Percentiles rank a stretch among this genome's conserved stretches.
Conservation (phyloP, 35 echinoderm and acorn worm genomes). For the Amphiura filiformis region DNA sequence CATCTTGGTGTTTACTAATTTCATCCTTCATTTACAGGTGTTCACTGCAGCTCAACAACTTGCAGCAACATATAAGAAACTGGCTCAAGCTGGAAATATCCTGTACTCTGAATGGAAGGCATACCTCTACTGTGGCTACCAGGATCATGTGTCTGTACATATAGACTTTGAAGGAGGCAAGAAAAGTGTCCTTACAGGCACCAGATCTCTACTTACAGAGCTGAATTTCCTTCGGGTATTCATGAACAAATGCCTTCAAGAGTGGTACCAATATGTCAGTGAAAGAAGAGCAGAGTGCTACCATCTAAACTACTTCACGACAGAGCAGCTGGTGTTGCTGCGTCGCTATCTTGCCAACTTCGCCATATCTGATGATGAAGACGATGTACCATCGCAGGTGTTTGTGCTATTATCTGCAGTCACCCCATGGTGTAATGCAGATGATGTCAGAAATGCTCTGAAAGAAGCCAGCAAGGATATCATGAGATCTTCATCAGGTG, state of each 20-base stretch:
- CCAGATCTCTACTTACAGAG: neutral
- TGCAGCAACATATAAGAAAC: slow-evolving; percentile 6
- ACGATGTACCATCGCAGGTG: neutral
- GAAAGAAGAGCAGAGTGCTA: slow-evolving; percentile 24
- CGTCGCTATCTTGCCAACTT: slow-evolving; percentile 1
- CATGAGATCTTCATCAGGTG: neutral
- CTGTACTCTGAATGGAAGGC: slow-evolving; percentile 17
- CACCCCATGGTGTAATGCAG: neutral
- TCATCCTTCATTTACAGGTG: slow-evolving; percentile 1
- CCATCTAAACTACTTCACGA: slow-evolving; percentile 21
- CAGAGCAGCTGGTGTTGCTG: slow-evolving; percentile 31
- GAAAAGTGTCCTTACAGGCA: neutral
- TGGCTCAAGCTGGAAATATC: slow-evolving; percentile 28
- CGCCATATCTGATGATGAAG: neutral
- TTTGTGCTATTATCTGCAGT: slow-evolving; percentile 1
- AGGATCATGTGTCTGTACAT: slow-evolving; percentile 7
- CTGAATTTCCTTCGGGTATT: neutral
- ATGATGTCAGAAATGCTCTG: slow-evolving; percentile 21
- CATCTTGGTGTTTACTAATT: too few species aligned
- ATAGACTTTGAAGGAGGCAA: slow-evolving; percentile 27
- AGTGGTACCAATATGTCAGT: slow-evolving; percentile 30
- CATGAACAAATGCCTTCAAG: slow-evolving; percentile 1
- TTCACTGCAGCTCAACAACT: slow-evolving; percentile 8
- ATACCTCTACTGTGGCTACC: neutral
- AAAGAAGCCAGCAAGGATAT: neutral